phyloP scores from a whole-genome alignment of 2,113 vertebrate genomes.

The Chloropsis hardwickii region DNA sequence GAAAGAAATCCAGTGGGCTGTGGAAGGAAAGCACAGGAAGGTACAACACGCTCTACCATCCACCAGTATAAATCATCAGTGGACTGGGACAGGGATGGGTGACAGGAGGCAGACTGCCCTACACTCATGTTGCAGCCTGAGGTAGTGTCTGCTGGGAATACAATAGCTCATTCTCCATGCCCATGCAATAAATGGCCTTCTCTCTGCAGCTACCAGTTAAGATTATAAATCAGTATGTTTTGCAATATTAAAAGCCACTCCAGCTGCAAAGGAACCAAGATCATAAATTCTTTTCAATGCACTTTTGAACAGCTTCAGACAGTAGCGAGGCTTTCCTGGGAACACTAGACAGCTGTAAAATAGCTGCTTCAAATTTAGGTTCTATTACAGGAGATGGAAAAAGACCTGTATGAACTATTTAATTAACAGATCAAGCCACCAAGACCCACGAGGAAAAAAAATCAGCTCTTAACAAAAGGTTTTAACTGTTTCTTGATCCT shows the following conservation, averaged over 20 bases:
- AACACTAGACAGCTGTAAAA: neutral
- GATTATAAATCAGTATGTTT: conserved; percentile 41
- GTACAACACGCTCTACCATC: neutral
- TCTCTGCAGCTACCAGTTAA: neutral
- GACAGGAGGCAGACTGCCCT: neutral
- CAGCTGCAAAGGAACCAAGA: conserved; percentile 35
- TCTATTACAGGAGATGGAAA: neutral
- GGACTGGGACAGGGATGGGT: neutral
- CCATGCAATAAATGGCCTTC: neutral
- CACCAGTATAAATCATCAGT: neutral
- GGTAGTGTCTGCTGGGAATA: conserved; percentile 14
- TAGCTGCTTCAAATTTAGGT: neutral
- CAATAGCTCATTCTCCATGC: neutral
- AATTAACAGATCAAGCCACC: neutral
- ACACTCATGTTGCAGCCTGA: neutral
- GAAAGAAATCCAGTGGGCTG: neutral
- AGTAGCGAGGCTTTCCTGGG: neutral
- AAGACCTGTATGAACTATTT: neutral
- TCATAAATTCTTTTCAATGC: conserved; percentile 33
- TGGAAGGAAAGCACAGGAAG: neutral
- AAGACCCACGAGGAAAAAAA: neutral
- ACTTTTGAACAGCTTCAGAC: conserved; percentile 4
- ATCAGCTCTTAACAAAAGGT: neutral
- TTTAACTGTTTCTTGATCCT: neutral
- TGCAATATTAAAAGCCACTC: conserved; percentile 26